Evolutionary conservation across 2,888 invertebrate species (phyloP).

Genomic region (Adela reaumurella): DNA sequence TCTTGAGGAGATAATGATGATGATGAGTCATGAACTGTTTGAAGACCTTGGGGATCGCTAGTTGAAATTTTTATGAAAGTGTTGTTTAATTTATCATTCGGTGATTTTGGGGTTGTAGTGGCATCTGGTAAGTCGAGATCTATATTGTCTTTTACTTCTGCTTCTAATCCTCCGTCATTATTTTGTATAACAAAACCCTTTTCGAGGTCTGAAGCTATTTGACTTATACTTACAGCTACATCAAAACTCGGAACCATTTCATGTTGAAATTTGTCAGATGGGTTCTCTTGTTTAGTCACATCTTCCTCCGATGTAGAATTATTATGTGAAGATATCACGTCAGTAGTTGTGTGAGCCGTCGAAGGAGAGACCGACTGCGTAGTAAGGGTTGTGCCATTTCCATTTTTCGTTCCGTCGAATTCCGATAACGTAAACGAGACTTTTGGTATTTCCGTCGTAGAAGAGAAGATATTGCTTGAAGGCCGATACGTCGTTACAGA

Average conservation of each 20-base stretch:
- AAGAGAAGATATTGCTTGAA: background rate
- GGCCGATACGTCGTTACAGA: background rate
- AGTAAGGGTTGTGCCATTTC: slow-evolving; percentile 35
- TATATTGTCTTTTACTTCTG: slow-evolving; percentile 42
- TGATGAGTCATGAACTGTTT: too few relatives aligned
- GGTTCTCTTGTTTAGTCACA: slow-evolving; percentile 14
- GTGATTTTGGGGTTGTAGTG: slow-evolving; percentile 14
- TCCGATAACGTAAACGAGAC: background rate
- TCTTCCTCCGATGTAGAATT: slow-evolving; percentile 12
- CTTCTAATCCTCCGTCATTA: slow-evolving; percentile 28
- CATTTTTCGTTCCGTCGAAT: slow-evolving; percentile 13
- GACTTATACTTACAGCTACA: slow-evolving; percentile 46
- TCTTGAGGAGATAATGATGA: too few relatives aligned
- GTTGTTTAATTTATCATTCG: slow-evolving; percentile 14
- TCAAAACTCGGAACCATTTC: slow-evolving; percentile 29
- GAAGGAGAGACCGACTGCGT: slow-evolving; percentile 46
- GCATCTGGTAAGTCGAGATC: slow-evolving; percentile 37
- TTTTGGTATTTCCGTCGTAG: background rate
- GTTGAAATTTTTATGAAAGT: slow-evolving; percentile 39
- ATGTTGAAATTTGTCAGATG: background rate
- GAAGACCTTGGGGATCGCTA: slow-evolving; percentile 27
- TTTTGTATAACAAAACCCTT: slow-evolving; percentile 35
- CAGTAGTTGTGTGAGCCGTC: slow-evolving; percentile 31
- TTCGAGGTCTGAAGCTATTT: slow-evolving; percentile 47
- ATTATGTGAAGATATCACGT: slow-evolving; percentile 19